phyloP scores from a whole-genome alignment of 2,888 invertebrate species.

The Scrobipalpa atriplicella region DNA sequence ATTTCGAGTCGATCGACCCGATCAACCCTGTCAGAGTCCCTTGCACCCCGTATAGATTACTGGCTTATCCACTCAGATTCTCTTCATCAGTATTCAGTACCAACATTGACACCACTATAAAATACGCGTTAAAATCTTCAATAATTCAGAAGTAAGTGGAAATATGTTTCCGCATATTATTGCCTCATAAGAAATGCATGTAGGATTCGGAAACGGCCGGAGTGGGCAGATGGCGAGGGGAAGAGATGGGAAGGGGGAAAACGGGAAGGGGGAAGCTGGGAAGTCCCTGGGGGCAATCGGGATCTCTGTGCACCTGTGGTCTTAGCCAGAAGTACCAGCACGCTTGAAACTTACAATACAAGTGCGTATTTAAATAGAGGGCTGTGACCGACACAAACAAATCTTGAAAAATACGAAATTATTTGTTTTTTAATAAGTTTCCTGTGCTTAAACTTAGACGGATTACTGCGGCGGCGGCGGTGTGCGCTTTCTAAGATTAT shows the following conservation, averaged over 20 bases:
- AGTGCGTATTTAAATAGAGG: no score
- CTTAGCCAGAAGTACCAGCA: neutral
- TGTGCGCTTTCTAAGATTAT: no score
- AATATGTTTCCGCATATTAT: slow-evolving; percentile 46
- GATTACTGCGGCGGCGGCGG: no score
- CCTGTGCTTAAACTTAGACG: no score
- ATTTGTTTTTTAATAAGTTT: no score
- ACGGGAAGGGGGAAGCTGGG: slow-evolving; percentile 38
- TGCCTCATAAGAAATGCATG: slow-evolving; percentile 63
- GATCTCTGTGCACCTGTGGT: slow-evolving; percentile 45
- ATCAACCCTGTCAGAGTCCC: no score
- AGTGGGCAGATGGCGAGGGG: slow-evolving; percentile 44
- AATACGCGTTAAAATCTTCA: slow-evolving; percentile 17
- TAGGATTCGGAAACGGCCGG: slow-evolving; percentile 33
- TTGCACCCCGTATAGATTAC: no score
- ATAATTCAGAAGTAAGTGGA: slow-evolving; percentile 26
- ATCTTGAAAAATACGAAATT: no score
- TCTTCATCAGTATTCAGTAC: no score
- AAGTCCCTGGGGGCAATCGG: slow-evolving; percentile 36
- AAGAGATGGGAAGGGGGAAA: slow-evolving; percentile 38
- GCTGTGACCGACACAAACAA: neutral
- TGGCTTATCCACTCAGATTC: no score
- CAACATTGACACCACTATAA: neutral
- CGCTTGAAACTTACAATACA: neutral
- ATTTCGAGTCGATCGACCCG: no score